Conservation (phyloP, 2,797 vertebrate species). For the Enteromius argenteus region DNA sequence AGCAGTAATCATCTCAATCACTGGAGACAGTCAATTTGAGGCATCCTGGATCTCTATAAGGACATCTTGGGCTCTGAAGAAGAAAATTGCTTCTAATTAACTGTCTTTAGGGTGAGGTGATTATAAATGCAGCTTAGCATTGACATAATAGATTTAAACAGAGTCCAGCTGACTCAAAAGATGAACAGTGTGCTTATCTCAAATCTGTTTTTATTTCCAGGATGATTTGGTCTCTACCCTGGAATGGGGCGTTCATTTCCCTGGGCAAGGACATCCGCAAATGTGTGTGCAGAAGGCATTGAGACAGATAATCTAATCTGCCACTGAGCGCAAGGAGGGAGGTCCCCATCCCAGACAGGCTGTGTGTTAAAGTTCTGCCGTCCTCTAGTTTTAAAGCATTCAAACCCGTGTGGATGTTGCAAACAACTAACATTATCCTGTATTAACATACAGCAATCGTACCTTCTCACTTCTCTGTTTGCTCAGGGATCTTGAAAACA, state of each 20-base stretch:
- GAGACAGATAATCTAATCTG: conserved; percentile 64
- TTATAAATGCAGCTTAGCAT: conserved; percentile 41
- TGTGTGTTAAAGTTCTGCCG: conserved; percentile 28
- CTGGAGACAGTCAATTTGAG: conserved; percentile 32
- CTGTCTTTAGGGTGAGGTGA: conserved; percentile 6
- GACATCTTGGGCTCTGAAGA: conserved; percentile 46
- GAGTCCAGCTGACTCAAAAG: conserved; percentile 31
- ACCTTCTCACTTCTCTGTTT: conserved; percentile 37
- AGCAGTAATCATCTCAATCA: conserved; percentile 38
- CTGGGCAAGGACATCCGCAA: conserved; percentile 65
- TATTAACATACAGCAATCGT: conserved; percentile 18
- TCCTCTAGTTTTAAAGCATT: conserved; percentile 26
- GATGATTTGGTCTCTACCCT: conserved; percentile 62
- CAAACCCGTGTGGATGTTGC: conserved; percentile 2
- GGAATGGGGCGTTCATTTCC: conserved; percentile 64
- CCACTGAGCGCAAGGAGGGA: conserved; percentile 47
- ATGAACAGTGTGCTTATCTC: conserved; percentile 46
- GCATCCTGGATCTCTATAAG: conserved; percentile 19
- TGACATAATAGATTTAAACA: conserved; percentile 18
- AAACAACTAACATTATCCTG: neutral
- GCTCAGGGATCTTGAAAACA: conserved; percentile 35
- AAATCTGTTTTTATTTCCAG: conserved; percentile 66
- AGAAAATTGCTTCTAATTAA: conserved; percentile 57
- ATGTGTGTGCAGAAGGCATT: conserved; percentile 52
- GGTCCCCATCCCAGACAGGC: conserved; percentile 44